phyloP scores from a whole-genome alignment of 2,888 invertebrate species.

The Leistus spinibarbis region DNA sequence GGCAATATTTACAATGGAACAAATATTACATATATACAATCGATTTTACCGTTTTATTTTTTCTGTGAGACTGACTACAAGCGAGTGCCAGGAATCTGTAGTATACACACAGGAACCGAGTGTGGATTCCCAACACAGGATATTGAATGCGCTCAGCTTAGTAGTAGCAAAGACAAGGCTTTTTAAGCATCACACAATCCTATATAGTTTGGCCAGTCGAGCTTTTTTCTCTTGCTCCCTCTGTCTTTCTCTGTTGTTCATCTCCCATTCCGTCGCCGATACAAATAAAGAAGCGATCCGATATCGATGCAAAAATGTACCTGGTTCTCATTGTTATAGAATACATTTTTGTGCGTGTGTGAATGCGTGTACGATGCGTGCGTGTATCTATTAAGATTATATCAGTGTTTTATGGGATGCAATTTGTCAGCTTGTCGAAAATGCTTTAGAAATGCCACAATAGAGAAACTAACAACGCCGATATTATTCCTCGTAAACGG shows the following conservation, averaged over 20 bases:
- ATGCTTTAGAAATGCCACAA: constrained; percentile 4
- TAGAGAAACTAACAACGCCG: not conserved
- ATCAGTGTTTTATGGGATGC: constrained; percentile 29
- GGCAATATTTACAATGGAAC: no score
- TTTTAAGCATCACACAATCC: not conserved
- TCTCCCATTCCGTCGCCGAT: not conserved
- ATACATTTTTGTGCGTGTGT: not conserved
- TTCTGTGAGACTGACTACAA: no score
- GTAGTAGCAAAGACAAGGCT: constrained; percentile 4
- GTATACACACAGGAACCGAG: no score
- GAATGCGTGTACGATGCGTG: not conserved
- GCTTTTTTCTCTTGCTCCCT: not conserved
- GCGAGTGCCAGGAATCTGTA: no score
- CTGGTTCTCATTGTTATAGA: not conserved
- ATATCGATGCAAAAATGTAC: constrained; percentile 17
- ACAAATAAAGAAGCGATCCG: not conserved
- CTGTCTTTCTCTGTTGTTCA: not conserved
- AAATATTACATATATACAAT: no score
- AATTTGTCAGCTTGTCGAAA: constrained; percentile 22
- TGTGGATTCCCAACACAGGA: not conserved
- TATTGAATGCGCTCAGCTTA: constrained; percentile 1
- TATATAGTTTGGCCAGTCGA: not conserved
- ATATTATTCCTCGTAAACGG: not conserved
- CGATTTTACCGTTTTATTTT: no score
- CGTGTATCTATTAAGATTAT: constrained; percentile 32